Evolutionary conservation across 2,888 invertebrate species (phyloP).

Genomic region (Lithophane socia): DNA sequence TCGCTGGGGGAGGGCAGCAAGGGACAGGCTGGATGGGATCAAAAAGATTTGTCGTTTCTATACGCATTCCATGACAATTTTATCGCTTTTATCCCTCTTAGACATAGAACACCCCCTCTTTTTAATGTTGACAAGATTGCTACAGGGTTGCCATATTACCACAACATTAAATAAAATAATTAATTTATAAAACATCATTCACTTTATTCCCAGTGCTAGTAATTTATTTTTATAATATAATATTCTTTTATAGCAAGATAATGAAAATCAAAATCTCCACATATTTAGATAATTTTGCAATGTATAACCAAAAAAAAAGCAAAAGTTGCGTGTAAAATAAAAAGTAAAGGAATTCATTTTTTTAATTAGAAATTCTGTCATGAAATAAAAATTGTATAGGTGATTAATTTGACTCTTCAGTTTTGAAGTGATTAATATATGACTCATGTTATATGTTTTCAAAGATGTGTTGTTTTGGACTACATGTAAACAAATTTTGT

Average conservation of each 20-base stretch:
- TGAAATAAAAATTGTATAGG: background rate
- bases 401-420: background rate
- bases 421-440: slow-evolving; percentile 2
- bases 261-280: slow-evolving; percentile 7
- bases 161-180: slow-evolving; percentile 28
- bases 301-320: slow-evolving; percentile 8
- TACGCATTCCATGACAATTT: slow-evolving; percentile 30
- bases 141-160: slow-evolving; percentile 48
- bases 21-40: background rate
- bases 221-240: slow-evolving; percentile 41
- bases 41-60: background rate
- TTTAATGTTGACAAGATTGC: slow-evolving; percentile 3
- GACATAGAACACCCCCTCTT: background rate
- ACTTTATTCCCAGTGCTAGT: slow-evolving; percentile 31
- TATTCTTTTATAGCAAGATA: slow-evolving; percentile 17
- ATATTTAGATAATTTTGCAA: background rate
- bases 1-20: slow-evolving; percentile 10
- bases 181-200: slow-evolving; percentile 5
- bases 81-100: background rate
- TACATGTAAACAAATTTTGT: slow-evolving; percentile 48
- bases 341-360: background rate
- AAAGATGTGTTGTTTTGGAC: slow-evolving; percentile 27
- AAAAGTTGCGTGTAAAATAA: slow-evolving; percentile 1
- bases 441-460: background rate
- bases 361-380: background rate